phyloP scores from a whole-genome alignment of 2,113 vertebrate species.

The Aplodontia rufa region DNA sequence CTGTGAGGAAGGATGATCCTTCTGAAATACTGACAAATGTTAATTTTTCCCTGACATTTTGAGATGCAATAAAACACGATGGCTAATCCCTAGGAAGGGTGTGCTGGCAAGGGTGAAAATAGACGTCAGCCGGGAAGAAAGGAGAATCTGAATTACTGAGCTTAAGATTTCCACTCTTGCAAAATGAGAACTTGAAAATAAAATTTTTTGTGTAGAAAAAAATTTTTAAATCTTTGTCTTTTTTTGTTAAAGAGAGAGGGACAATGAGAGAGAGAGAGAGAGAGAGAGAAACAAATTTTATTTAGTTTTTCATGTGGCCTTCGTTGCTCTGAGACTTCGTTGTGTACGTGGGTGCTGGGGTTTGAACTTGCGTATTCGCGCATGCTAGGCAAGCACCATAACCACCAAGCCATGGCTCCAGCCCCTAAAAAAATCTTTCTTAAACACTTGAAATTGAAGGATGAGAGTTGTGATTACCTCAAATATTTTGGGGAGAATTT shows the following conservation, averaged over 20 bases:
- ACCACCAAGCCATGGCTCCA: too few relatives aligned
- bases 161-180: neutral
- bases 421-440: too few relatives aligned
- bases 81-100: neutral
- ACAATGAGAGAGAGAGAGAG: too few relatives aligned
- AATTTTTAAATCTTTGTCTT: neutral
- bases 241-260: too few relatives aligned
- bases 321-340: too few relatives aligned
- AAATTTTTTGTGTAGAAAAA: neutral
- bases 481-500: neutral
- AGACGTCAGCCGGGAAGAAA: neutral
- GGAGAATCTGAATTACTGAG: neutral
- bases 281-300: too few relatives aligned
- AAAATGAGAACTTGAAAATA: constrained; percentile 41
- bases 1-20: neutral
- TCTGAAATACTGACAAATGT: neutral
- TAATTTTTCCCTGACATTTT: neutral
- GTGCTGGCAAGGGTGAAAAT: accelerated
- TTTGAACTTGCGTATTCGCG: too few relatives aligned
- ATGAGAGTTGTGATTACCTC: neutral
- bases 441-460: neutral
- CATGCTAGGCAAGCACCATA: too few relatives aligned
- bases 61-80: neutral
- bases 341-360: too few relatives aligned
- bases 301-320: too few relatives aligned